phyloP scores from a whole-genome alignment of 92 coral and sea anemone species.

The Umimayanthus kanabou region DNA sequence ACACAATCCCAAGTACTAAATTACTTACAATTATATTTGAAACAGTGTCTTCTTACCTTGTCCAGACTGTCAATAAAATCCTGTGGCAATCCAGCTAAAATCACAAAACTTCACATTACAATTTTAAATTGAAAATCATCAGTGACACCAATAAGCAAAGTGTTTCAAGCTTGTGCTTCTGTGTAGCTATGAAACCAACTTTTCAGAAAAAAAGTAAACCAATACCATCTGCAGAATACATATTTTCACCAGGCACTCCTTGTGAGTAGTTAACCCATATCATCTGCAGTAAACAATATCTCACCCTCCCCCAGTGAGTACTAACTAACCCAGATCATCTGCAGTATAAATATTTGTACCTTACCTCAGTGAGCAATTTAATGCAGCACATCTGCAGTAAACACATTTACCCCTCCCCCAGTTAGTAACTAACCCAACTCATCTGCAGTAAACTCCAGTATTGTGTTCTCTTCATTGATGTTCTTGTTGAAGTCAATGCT shows the following conservation, averaged over 20 bases:
- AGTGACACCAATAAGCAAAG: neutral
- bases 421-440: constrained; percentile 66
- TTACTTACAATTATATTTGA: too few relatives aligned
- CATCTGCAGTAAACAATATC: neutral
- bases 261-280: neutral
- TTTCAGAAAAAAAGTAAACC: neutral
- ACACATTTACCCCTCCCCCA: neutral
- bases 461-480: constrained; percentile 94
- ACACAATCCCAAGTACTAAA: too few relatives aligned
- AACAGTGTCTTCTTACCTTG: constrained; percentile 55
- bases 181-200: too few relatives aligned
- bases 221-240: neutral
- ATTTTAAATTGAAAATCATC: neutral
- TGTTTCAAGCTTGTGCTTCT: too few relatives aligned
- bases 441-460: constrained; percentile 74
- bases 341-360: neutral
- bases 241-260: neutral
- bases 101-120: neutral
- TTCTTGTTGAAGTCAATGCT: constrained; percentile 90
- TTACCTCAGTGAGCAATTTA: neutral
- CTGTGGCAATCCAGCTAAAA: constrained; percentile 84
- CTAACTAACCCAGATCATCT: neutral
- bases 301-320: neutral
- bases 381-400: neutral
- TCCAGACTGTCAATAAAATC: constrained; percentile 89